A percentile compares a stretch with the other conserved stretches of the same genome.
Conservation (phyloP, 2,113 vertebrate genomes). For the Thryonomys swinderianus region DNA sequence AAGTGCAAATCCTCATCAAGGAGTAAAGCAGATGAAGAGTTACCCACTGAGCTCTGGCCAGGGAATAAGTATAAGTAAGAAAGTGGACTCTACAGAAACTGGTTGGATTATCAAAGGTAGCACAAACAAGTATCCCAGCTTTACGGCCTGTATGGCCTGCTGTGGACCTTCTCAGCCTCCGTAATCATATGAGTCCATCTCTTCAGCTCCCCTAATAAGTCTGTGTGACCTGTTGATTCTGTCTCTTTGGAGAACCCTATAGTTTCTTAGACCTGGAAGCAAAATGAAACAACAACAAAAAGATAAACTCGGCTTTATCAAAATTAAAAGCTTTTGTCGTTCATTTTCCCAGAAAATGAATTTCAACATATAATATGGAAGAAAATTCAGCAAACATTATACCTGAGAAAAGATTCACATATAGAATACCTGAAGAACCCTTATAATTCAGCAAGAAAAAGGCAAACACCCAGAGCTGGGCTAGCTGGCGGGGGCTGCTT, state of each 20-base stretch:
- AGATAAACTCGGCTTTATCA: background rate
- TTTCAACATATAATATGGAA: background rate
- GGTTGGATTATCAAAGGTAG: conserved; percentile 40
- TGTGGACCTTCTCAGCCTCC: background rate
- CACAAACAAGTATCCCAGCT: background rate
- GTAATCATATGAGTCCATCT: background rate
- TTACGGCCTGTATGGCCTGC: background rate
- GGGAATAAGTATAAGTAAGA: conserved; percentile 15
- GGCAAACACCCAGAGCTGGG: background rate
- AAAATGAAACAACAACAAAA: background rate
- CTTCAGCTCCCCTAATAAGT: background rate
- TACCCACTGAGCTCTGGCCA: background rate
- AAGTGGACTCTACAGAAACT: background rate
- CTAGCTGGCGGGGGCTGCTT: background rate
- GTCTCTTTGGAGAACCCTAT: background rate
- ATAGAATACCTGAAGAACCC: background rate
- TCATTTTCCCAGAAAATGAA: conserved; percentile 33
- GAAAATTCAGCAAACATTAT: background rate
- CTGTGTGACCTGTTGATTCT: background rate
- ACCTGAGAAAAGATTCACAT: background rate
- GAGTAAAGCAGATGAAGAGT: background rate
- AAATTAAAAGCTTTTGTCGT: background rate
- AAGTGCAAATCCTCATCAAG: conserved; percentile 16
- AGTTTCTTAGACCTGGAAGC: background rate
- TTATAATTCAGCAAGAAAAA: conserved; percentile 11